Conservation (phyloP, 2,113 vertebrate genomes). For the Phoxinus phoxinus region DNA sequence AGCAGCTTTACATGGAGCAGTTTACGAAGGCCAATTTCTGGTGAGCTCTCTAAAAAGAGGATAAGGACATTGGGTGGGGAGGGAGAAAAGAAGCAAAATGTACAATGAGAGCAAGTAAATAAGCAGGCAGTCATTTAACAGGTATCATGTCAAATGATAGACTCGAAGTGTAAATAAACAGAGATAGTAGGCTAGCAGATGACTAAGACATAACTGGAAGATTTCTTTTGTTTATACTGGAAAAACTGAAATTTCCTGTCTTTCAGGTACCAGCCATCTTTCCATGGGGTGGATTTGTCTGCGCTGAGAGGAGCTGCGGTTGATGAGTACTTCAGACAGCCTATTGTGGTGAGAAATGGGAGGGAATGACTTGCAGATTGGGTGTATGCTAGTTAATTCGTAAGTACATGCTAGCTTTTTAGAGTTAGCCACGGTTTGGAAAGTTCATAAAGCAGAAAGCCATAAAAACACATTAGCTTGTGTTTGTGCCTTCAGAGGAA, state of each 20-base stretch:
- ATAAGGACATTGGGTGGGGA: not conserved
- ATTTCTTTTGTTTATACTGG: not conserved
- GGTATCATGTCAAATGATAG: not conserved
- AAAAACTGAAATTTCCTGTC: not conserved
- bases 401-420: not conserved
- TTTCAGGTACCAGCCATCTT: constrained; percentile 95
- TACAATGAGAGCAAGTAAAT: not conserved
- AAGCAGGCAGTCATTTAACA: not conserved
- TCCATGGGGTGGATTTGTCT: constrained; percentile 92
- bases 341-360: constrained; percentile 84
- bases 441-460: not conserved
- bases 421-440: not conserved
- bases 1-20: constrained; percentile 99
- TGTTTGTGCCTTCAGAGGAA: not conserved
- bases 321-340: constrained; percentile 95
- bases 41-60: constrained; percentile 71
- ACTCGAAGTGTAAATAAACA: not conserved
- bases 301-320: constrained; percentile 91
- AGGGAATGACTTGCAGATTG: not conserved
- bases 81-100: not conserved
- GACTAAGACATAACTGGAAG: not conserved
- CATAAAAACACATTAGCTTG: constrained; percentile 2
- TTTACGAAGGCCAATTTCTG: constrained; percentile 99
- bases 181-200: not conserved
- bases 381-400: not conserved